phyloP scores from a whole-genome alignment of 2,888 invertebrate genomes.

The Eupithecia exiguata region DNA sequence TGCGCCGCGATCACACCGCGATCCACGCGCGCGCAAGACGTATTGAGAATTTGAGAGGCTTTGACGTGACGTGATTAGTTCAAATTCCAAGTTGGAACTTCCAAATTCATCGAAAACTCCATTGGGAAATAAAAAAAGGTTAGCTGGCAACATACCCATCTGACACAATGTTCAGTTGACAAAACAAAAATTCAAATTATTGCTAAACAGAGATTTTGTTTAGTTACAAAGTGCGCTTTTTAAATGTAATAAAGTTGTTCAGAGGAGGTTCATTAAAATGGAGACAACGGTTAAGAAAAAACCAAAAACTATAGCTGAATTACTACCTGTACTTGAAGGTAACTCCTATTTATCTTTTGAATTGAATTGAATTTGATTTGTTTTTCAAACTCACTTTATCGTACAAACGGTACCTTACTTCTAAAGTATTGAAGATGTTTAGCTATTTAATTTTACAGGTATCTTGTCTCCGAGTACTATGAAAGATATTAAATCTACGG shows the following conservation, averaged over 20 bases:
- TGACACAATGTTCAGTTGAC: slow-evolving; percentile 7
- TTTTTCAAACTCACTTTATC: neutral
- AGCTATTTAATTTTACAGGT: slow-evolving; percentile 50
- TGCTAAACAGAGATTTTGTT: neutral
- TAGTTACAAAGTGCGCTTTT: neutral
- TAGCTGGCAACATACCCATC: no score
- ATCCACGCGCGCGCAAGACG: no score
- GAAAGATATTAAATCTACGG: slow-evolving; percentile 52
- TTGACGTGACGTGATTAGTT: no score
- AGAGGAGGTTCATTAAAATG: slow-evolving; percentile 48
- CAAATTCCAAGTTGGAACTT: no score
- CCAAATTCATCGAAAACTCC: no score
- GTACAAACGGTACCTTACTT: neutral
- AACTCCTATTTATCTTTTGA: neutral
- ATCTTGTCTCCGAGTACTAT: slow-evolving; percentile 52
- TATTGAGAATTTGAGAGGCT: no score
- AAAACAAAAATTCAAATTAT: neutral
- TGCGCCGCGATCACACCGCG: no score
- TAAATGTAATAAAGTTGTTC: neutral
- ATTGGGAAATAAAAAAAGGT: no score
- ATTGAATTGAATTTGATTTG: neutral
- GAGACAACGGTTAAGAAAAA: slow-evolving; percentile 56
- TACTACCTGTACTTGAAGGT: slow-evolving; percentile 62
- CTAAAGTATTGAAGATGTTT: neutral
- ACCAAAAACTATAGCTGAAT: slow-evolving; percentile 68